Evolutionary conservation across 2,888 invertebrate genomes (phyloP).

Genomic region (Notodonta ziczac): DNA sequence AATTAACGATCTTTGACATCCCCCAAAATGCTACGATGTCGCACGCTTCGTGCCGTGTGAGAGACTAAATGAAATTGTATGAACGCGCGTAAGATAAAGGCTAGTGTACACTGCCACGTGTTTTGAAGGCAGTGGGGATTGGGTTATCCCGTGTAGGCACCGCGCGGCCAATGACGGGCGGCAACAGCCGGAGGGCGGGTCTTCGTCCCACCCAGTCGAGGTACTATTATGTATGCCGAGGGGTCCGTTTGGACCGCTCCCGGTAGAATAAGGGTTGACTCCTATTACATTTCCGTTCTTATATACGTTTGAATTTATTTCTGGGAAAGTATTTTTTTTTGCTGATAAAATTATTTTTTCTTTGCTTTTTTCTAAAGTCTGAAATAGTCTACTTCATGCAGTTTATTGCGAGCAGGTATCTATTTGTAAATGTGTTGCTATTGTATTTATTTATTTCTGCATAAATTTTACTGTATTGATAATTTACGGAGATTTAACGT

Average conservation of each 20-base stretch:
- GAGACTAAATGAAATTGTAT: slow-evolving; percentile 78
- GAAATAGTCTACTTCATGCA: too few relatives aligned
- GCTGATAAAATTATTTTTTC: too few relatives aligned
- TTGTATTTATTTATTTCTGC: too few relatives aligned
- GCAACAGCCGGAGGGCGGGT: slow-evolving; percentile 55
- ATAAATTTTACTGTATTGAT: too few relatives aligned
- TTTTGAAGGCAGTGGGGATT: slow-evolving; percentile 60
- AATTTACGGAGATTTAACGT: too few relatives aligned
- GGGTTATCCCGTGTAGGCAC: slow-evolving; percentile 53
- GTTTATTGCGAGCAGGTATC: too few relatives aligned
- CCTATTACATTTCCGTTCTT: slow-evolving; percentile 43
- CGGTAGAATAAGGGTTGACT: slow-evolving; percentile 61
- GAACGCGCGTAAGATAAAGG: slow-evolving; percentile 78
- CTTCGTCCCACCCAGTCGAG: slow-evolving; percentile 61
- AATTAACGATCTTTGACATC: slow-evolving; percentile 66
- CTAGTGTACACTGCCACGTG: slow-evolving; percentile 65
- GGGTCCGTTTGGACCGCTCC: slow-evolving; percentile 46
- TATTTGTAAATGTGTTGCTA: too few relatives aligned
- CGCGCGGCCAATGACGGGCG: slow-evolving; percentile 61
- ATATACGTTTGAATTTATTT: slow-evolving; percentile 14
- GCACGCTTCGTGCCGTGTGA: slow-evolving; percentile 75
- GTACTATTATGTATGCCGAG: slow-evolving; percentile 58
- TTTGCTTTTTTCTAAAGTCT: too few relatives aligned
- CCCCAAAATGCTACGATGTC: slow-evolving; percentile 73
- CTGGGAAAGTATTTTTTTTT: too few relatives aligned